A percentile compares a stretch with the other conserved stretches of the same genome.
These are phyloP conservation scores for Neosilurus hyrtlii DNA, from an alignment of 2,797 vertebrate species.

Conservation along the genomic window DNA sequence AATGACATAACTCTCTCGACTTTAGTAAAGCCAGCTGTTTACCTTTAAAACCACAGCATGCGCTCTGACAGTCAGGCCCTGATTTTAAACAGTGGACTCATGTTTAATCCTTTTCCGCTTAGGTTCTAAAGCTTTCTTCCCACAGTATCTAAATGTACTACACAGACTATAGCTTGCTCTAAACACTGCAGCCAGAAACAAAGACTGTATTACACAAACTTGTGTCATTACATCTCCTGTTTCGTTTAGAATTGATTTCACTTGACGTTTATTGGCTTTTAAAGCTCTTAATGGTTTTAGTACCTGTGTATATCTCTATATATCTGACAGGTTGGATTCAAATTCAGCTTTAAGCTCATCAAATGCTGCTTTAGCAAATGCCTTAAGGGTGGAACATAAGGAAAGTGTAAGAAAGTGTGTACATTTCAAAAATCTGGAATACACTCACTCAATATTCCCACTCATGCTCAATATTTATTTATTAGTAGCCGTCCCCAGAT, in stretches of 20 bases:
- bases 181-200: constrained; percentile 13
- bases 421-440: not conserved
- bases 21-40: not conserved
- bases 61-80: no score
- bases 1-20: not conserved
- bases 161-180: not conserved
- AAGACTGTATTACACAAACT: not conserved
- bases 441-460: not conserved
- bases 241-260: constrained; percentile 1
- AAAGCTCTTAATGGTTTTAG: constrained; percentile 22
- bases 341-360: not conserved
- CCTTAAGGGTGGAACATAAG: not conserved
- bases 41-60: not conserved
- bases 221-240: not conserved
- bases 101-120: not conserved
- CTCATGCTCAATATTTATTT: not conserved
- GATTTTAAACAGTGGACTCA: not conserved
- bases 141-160: not conserved
- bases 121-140: no score
- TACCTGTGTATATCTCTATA: constrained; percentile 2
- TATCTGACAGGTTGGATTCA: constrained; percentile 1
- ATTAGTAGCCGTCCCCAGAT: not conserved
- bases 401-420: no score
- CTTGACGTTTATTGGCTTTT: constrained; percentile 16
- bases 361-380: not conserved